phyloP scores from a whole-genome alignment of 2,888 invertebrate species.

The Drosophila subquinaria region DNA sequence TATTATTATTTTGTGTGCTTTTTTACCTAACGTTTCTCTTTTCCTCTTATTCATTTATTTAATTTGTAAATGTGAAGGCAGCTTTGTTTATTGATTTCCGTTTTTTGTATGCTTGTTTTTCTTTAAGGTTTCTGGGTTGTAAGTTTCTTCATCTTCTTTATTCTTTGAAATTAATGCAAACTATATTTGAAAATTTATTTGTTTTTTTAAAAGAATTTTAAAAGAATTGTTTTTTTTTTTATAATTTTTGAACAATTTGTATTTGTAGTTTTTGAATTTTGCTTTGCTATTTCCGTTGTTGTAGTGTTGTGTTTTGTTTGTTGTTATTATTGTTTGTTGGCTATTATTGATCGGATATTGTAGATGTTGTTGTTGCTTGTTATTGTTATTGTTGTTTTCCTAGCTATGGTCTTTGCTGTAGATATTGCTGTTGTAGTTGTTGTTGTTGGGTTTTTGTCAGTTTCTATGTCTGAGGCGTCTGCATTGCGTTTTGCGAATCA shows the following conservation, averaged over 20 bases:
- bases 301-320: constrained; percentile 58
- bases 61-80: constrained; percentile 84
- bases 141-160: constrained; percentile 54
- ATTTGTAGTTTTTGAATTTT: constrained; percentile 66
- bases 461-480: constrained; percentile 57
- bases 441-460: constrained; percentile 59
- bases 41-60: constrained; percentile 73
- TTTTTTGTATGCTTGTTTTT: constrained; percentile 75
- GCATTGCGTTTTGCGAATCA: constrained; percentile 42
- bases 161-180: constrained; percentile 30
- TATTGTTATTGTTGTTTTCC: constrained; percentile 44
- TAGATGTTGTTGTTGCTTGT: constrained; percentile 59
- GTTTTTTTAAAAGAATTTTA: constrained; percentile 29
- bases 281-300: constrained; percentile 60
- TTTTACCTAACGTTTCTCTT: constrained; percentile 64
- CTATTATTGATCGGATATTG: constrained; percentile 80
- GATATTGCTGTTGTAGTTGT: constrained; percentile 59
- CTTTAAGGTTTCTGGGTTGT: constrained; percentile 56
- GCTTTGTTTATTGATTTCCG: constrained; percentile 85
- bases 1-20: constrained; percentile 80
- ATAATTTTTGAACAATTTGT: constrained; percentile 44
- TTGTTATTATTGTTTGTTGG: constrained; percentile 72
- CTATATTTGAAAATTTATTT: constrained; percentile 7
- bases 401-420: constrained; percentile 54
- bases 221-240: constrained; percentile 9